phyloP scores from a whole-genome alignment of 2,113 vertebrate species.

The Pachyramphus minor region DNA sequence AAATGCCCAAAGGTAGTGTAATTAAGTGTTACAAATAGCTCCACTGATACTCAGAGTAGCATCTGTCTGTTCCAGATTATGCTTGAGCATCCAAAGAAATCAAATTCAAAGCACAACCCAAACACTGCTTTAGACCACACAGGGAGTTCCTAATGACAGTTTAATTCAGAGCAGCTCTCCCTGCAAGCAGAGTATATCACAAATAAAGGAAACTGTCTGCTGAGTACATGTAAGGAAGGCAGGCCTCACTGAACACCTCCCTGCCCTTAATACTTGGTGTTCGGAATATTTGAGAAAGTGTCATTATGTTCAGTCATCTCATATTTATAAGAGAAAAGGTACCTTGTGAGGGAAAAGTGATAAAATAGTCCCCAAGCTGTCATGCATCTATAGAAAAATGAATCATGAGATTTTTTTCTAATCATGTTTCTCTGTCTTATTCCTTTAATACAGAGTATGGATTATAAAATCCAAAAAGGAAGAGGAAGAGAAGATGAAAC shows the following conservation, averaged over 20 bases:
- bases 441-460: not conserved
- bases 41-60: not conserved
- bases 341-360: not conserved
- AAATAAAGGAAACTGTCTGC: not conserved
- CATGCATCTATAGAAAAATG: not conserved
- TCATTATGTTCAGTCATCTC: not conserved
- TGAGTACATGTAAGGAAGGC: not conserved
- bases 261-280: not conserved
- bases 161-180: not conserved
- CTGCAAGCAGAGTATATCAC: not conserved
- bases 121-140: not conserved
- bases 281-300: not conserved
- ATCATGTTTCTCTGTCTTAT: not conserved
- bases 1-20: not conserved
- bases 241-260: not conserved
- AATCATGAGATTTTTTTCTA: not conserved
- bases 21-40: not conserved
- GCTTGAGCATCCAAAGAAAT: not conserved
- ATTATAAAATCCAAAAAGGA: not conserved
- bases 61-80: not conserved
- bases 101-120: not conserved
- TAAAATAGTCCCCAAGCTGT: not conserved
- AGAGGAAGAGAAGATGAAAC: not conserved
- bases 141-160: not conserved
- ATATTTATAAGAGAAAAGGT: not conserved